Base-by-base conservation (phyloP, 2,113 vertebrate species). In the Neolamprologus fasciatus region DNA sequence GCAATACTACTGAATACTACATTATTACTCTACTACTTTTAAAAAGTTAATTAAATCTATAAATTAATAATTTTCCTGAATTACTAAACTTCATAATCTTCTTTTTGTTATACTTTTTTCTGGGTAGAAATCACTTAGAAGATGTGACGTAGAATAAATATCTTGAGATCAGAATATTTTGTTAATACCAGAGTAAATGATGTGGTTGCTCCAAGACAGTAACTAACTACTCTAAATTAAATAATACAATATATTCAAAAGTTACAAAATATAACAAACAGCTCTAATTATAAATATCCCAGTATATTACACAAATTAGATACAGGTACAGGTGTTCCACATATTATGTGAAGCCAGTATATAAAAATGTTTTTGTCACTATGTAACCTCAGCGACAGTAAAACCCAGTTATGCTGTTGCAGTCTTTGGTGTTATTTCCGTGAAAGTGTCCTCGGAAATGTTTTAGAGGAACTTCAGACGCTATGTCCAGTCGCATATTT, bases 391-490 rank as follows among this genome's bases (percentile, higher is more conserved):
- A 94, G 95, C 92, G 93, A 93, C 96, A 96, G 96, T 97, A 95
- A 96, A 94, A 96, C 95, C 94, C 95, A 66, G 95, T 94, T 51
- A 63, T 80, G 86, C 95, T 93, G 94, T 96, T 97, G 96, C 97
- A 96, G 96, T 96, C 97, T 96, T 96, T 96, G 94, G 96, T 97
- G 97, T 98, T 90, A 89, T 97, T 98, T 96, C 97, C 96, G 97
- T 98, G 97, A 97, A 99, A 99, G 98, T 99, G 99, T 98, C 98
- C 99, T 99, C 97, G 96, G 97, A 96, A 96, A 94, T 83, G 85
- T 96, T 97, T 97, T 98, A 97, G 97, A 97, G 96, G 96, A 98
- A 96, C 96, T 96, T 96, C 95, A 97, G 94, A 96, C 95, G 96
- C 95, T 97, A 94, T 96, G 95, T 97, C 95, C 94, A 95, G 95